Conservation (phyloP, 2,797 vertebrate genomes). For the Antennarius maculatus region DNA sequence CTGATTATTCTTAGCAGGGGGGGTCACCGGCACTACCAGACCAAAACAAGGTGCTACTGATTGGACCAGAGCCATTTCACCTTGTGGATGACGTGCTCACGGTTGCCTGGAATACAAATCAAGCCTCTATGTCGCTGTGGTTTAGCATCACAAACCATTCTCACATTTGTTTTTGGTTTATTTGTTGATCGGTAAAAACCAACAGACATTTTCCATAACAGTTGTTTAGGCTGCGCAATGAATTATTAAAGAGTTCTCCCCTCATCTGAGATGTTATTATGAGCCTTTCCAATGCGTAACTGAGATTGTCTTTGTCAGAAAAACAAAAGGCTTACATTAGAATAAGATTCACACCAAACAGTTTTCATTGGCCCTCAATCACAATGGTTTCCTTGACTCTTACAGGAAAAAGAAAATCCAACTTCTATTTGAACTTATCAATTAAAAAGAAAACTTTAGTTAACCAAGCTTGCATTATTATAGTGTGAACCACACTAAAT, state of each 20-base stretch:
- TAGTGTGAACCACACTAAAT: slow-evolving; percentile 1
- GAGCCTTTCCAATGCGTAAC: neutral
- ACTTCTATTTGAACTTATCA: no score
- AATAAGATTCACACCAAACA: no score
- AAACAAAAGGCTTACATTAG: no score
- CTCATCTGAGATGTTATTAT: neutral
- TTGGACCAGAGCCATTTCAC: slow-evolving; percentile 8
- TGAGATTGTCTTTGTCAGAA: neutral
- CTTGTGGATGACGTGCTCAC: slow-evolving; percentile 2
- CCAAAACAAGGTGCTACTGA: slow-evolving; percentile 22
- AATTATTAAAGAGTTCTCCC: no score
- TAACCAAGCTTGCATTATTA: no score
- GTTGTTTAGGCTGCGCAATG: no score
- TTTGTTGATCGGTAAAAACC: neutral
- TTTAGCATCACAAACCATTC: neutral
- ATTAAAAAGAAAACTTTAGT: no score
- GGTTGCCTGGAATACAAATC: slow-evolving; percentile 9
- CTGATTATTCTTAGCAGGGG: slow-evolving; percentile 6
- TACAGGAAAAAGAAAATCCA: no score
- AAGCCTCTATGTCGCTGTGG: neutral
- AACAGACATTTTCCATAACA: no score
- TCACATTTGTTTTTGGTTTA: neutral
- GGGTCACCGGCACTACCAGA: neutral
- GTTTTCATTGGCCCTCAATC: no score
- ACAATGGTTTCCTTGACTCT: no score